Conservation (phyloP, 2,113 vertebrate genomes). For the Pelvicachromis taeniatus region DNA sequence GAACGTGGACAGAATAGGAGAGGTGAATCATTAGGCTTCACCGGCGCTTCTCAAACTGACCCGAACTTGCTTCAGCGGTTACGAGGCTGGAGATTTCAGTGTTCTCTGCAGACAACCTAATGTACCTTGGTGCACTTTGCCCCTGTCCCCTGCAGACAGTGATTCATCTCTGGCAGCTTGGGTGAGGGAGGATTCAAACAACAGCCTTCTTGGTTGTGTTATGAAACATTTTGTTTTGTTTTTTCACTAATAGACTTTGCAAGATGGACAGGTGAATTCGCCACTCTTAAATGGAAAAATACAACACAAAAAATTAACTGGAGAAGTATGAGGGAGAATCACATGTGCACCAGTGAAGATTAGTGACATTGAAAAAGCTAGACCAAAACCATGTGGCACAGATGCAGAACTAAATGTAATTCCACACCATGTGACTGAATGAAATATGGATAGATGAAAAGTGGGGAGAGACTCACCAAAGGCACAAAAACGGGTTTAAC, state of each 20-base stretch:
- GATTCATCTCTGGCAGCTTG: background rate
- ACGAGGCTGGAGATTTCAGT: background rate
- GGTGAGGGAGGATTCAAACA: background rate
- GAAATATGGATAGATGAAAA: background rate
- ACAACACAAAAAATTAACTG: background rate
- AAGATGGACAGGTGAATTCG: background rate
- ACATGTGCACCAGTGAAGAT: background rate
- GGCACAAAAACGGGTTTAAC: background rate
- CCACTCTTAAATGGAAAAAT: background rate
- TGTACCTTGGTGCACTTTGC: background rate
- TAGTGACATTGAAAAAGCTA: background rate
- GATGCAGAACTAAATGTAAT: background rate
- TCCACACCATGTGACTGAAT: background rate
- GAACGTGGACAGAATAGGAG: background rate
- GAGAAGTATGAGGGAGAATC: background rate
- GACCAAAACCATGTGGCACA: background rate
- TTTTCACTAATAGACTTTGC: background rate
- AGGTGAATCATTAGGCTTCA: background rate
- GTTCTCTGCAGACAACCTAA: background rate
- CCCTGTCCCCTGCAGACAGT: background rate
- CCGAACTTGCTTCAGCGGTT: background rate
- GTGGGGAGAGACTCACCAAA: background rate
- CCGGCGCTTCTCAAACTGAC: background rate
- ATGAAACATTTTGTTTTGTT: background rate
- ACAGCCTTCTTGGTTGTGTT: background rate